phyloP scores from a whole-genome alignment of 30 jellyfish, hydroid and myxozoan species.

The Hydra vulgaris region DNA sequence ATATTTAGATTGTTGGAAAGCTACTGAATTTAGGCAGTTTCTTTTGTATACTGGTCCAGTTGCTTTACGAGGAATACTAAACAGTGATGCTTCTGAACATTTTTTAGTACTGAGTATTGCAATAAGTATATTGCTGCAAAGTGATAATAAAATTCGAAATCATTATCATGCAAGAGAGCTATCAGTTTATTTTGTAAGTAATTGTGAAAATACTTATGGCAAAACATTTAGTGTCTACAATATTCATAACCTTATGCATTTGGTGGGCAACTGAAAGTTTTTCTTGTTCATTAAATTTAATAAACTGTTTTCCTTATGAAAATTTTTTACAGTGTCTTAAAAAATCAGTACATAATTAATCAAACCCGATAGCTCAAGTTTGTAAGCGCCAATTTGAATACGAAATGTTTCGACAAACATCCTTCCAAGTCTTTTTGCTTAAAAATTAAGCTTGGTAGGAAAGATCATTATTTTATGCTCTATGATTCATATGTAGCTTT shows the following conservation, averaged over 20 bases:
- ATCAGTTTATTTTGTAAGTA: too few relatives aligned
- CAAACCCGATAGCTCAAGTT: slow-evolving; percentile 2
- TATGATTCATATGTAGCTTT: neutral
- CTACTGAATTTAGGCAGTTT: too few relatives aligned
- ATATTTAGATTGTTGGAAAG: too few relatives aligned
- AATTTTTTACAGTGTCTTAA: neutral
- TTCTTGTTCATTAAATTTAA: neutral
- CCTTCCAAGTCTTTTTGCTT: neutral
- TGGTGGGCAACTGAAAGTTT: neutral
- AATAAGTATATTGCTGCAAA: neutral
- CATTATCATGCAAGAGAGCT: neutral
- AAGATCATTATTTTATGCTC: neutral
- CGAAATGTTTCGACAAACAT: neutral
- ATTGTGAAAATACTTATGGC: neutral
- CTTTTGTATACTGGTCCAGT: neutral
- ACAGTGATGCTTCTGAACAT: too few relatives aligned
- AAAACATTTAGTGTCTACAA: neutral
- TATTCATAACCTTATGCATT: neutral
- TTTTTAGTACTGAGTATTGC: neutral
- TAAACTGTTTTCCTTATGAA: neutral
- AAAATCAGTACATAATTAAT: neutral
- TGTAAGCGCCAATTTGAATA: neutral
- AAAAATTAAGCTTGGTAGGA: neutral
- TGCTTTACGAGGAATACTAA: neutral
- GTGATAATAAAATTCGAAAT: neutral